Evolutionary conservation across 1,140 invertebrate genomes (phyloP).

Genomic region (Diabrotica virgifera): DNA sequence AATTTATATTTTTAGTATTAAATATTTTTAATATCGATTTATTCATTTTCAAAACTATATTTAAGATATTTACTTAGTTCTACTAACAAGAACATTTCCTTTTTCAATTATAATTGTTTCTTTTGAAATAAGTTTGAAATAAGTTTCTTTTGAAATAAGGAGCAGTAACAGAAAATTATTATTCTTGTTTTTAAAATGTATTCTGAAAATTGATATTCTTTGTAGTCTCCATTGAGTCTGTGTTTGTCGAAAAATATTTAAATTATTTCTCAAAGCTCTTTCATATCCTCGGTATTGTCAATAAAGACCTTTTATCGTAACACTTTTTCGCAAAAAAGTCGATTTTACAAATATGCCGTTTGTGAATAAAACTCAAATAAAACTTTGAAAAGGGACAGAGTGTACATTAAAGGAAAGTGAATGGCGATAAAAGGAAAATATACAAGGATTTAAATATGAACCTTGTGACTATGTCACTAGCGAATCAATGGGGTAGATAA

Average conservation of each 20-base stretch:
- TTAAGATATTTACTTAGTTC: no score
- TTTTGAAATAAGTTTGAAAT: no score
- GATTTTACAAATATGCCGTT: conserved; percentile 10
- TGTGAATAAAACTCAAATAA: conserved; percentile 15
- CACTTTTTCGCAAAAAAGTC: conserved; percentile 3
- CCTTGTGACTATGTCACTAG: conserved; percentile 11
- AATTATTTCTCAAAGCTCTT: conserved; percentile 1
- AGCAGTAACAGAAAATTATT: not conserved
- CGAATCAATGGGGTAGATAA: no score
- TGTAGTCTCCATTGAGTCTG: not conserved
- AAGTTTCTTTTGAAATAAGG: not conserved
- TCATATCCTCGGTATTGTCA: not conserved
- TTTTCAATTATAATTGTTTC: no score
- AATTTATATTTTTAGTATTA: no score
- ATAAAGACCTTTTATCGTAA: conserved; percentile 11
- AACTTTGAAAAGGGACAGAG: conserved; percentile 4
- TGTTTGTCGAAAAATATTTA: conserved; percentile 4
- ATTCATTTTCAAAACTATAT: no score
- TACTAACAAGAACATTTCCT: no score
- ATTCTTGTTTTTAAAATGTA: not conserved
- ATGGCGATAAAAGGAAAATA: conserved; percentile 17
- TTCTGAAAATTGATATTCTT: not conserved
- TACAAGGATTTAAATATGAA: conserved; percentile 25
- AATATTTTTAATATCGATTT: no score
- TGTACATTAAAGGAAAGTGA: not conserved